Conservation (phyloP, 2,797 vertebrate genomes). For the Oreortyx pictus region DNA sequence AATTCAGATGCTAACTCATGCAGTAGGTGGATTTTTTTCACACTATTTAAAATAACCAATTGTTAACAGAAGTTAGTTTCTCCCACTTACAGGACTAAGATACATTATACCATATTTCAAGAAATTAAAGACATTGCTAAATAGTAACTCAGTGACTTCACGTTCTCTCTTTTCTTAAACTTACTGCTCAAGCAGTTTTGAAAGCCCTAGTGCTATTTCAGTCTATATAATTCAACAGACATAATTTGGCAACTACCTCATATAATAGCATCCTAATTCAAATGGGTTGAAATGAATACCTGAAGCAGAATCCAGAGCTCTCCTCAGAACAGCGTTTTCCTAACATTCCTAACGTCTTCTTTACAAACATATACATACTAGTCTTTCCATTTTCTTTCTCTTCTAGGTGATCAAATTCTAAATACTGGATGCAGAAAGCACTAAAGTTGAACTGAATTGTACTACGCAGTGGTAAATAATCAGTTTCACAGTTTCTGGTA, state of each 20-base stretch:
- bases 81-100: slow-evolving; percentile 29
- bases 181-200: neutral
- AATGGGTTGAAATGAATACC: slow-evolving; percentile 18
- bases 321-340: neutral
- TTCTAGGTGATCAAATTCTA: neutral
- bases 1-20: slow-evolving; percentile 35
- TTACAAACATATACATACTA: neutral
- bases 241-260: neutral
- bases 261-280: neutral
- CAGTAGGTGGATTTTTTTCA: slow-evolving; percentile 14
- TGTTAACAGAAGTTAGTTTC: slow-evolving; percentile 12
- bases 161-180: neutral
- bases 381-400: neutral
- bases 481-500: neutral
- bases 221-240: slow-evolving; percentile 3
- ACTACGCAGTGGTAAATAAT: neutral
- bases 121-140: neutral
- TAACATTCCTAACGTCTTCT: neutral
- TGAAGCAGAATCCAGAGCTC: neutral
- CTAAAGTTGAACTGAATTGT: neutral
- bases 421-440: neutral
- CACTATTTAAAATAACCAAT: slow-evolving; percentile 46
- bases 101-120: neutral
- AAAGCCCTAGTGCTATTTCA: neutral
- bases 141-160: slow-evolving; percentile 3